phyloP scores from a whole-genome alignment of 2,888 invertebrate genomes.

The Drosophila maculinotata region DNA sequence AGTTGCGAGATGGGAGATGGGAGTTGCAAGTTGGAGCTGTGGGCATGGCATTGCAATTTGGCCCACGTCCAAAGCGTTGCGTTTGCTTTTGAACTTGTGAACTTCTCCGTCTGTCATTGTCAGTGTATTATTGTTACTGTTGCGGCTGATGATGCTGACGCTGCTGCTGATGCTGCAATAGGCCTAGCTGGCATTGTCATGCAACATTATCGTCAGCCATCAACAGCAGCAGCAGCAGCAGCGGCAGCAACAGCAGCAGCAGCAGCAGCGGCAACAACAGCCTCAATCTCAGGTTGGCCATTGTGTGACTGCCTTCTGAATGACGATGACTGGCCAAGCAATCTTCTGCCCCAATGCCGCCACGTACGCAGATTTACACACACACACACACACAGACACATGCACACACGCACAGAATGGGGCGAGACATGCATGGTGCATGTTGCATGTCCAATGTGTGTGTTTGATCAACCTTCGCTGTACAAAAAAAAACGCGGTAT shows the following conservation, averaged over 20 bases:
- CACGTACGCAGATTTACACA: slow-evolving; percentile 48
- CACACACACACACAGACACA: slow-evolving; percentile 8
- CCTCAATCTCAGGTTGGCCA: slow-evolving; percentile 45
- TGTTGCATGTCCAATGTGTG: slow-evolving; percentile 31
- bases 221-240: slow-evolving; percentile 31
- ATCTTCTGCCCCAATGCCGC: slow-evolving; percentile 48
- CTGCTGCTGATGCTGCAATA: slow-evolving; percentile 30
- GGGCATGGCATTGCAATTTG: slow-evolving; percentile 49
- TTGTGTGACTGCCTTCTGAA: slow-evolving; percentile 48
- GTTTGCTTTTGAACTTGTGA: slow-evolving; percentile 69
- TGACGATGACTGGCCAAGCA: slow-evolving; percentile 50
- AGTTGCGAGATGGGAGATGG: too few relatives aligned
- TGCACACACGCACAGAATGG: background rate
- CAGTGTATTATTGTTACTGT: slow-evolving; percentile 40
- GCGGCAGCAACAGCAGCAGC: slow-evolving; percentile 13
- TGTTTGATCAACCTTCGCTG: slow-evolving; percentile 55
- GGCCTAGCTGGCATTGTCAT: slow-evolving; percentile 51
- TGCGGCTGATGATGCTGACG: slow-evolving; percentile 6
- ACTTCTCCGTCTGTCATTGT: slow-evolving; percentile 57
- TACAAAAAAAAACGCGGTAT: slow-evolving; percentile 25
- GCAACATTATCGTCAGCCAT: slow-evolving; percentile 56
- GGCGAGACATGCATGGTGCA: slow-evolving; percentile 26
- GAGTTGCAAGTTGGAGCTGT: slow-evolving; percentile 19
- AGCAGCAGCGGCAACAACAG: slow-evolving; percentile 15
- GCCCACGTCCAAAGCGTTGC: slow-evolving; percentile 33